Base-by-base conservation (phyloP, 2,888 invertebrate genomes). In the Willowsia nigromaculata region DNA sequence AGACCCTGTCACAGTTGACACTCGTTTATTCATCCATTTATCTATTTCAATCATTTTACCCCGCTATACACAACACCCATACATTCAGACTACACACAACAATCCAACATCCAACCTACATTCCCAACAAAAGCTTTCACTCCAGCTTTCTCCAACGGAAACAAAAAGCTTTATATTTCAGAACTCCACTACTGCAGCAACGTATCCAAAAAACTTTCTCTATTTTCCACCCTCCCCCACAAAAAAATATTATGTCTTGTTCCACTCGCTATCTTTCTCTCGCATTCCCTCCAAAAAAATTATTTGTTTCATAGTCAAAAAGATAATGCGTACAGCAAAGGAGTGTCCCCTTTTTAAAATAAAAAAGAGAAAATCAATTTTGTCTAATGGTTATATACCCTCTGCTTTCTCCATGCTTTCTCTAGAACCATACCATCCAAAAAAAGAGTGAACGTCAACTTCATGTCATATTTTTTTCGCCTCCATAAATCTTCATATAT, bases 21-120 rank as follows among this genome's bases (percentile, higher is more conserved):
- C 76, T 85, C 85, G 76, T 85, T 85, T 85, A 85, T 85, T 76
- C 65, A 65, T 50, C 85, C 76, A 85, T 85, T 85, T 85, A 85
- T 85, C 85, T 85, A 85, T 78, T 78, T 85, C 78, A 71, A 53
- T 84, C 84, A 78, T 78, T 85, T 71, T 37, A n/a, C 68, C 50
- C 37, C 76, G 25, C 47, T 50, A 2, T 59, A 27, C 30, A 27
- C 5, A 7, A 11, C 30, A 13, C 27, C 13, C 13, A 6, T 30
- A 27, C 27, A 62, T 30, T 30, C 18, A 22, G 1, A 50, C 15
- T n/a, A n/a, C n/a, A n/a, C n/a, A n/a, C n/a, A n/a, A n/a, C n/a
- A n/a, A n/a, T n/a, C n/a, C n/a, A n/a, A n/a, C n/a, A n/a, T n/a
- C n/a, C n/a, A n/a, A n/a, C n/a, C n/a, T n/a, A n/a, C n/a, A n/a